Evolutionary conservation across 1,140 invertebrate species (phyloP).

Genomic region (Ceratosolen fusciceps): DNA sequence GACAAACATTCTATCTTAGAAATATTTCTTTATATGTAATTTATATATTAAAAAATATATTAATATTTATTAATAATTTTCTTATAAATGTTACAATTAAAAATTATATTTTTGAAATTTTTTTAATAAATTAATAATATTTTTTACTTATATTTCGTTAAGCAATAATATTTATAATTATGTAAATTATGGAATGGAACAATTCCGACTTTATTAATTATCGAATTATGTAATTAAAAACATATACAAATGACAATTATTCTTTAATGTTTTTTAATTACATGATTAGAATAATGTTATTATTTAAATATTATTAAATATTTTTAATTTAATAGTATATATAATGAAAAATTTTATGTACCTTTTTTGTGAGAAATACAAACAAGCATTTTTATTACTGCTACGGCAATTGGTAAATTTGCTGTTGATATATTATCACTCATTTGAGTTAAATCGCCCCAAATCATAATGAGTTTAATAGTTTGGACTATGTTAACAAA

Average conservation of each 20-base stretch:
- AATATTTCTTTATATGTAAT: no score
- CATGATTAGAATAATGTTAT: background rate
- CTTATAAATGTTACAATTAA: no score
- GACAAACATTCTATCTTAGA: background rate
- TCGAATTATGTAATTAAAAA: background rate
- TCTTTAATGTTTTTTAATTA: background rate
- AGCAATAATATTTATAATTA: no score
- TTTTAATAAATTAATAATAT: no score
- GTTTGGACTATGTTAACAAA: slow-evolving; percentile 43
- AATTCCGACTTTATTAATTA: no score
- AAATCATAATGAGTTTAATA: slow-evolving; percentile 29
- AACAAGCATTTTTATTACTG: slow-evolving; percentile 30
- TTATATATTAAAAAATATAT: no score
- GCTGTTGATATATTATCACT: slow-evolving; percentile 32
- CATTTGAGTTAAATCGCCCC: slow-evolving; percentile 41
- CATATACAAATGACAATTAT: background rate
- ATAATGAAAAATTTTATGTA: slow-evolving; percentile 36
- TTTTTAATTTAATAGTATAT: background rate
- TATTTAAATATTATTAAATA: background rate
- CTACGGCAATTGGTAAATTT: slow-evolving; percentile 37
- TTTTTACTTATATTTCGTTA: no score
- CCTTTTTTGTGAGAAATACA: slow-evolving; percentile 36
- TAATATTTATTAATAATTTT: no score
- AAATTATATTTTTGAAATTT: no score
- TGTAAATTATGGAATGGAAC: no score